phyloP scores from a whole-genome alignment of 2,113 vertebrate species.

The Bufo bufo region DNA sequence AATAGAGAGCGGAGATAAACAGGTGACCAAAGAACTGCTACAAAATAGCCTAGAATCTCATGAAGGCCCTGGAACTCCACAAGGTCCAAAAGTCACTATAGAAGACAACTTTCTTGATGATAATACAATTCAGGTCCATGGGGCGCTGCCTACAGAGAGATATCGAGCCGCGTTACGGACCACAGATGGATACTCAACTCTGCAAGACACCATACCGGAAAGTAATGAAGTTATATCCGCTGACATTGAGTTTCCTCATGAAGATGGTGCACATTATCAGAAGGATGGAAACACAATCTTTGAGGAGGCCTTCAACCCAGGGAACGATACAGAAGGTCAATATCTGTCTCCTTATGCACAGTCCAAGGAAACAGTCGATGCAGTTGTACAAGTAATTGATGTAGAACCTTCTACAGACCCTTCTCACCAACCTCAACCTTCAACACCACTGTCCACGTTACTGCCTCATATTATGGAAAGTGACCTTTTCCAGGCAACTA shows the following conservation, averaged over 20 bases:
- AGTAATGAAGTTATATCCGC: constrained; percentile 51
- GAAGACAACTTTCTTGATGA: constrained; percentile 43
- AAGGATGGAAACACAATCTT: constrained; percentile 21
- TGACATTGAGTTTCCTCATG: constrained; percentile 20
- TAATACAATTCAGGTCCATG: constrained; percentile 13
- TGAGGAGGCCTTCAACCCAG: not conserved
- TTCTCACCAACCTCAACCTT: not conserved
- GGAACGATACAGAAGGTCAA: constrained; percentile 20
- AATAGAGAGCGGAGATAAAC: constrained; percentile 27
- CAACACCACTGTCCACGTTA: not conserved
- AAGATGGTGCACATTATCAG: constrained; percentile 28
- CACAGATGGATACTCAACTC: constrained; percentile 32
- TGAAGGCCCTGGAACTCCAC: not conserved
- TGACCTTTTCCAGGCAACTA: constrained; percentile 10
- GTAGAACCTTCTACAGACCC: not conserved
- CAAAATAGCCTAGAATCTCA: constrained; percentile 3
- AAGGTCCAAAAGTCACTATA: not conserved
- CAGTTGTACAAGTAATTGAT: not conserved
- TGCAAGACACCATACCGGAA: constrained; percentile 10
- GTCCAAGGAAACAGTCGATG: not conserved
- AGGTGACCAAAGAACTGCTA: not conserved
- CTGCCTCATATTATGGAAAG: not conserved
- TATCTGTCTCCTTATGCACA: not conserved
- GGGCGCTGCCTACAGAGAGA: not conserved
- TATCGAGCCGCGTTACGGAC: constrained; percentile 25